A percentile compares a stretch with the other conserved stretches of the same genome.
Conservation (phyloP, 2,797 vertebrate genomes). For the Tamandua tetradactyla region DNA sequence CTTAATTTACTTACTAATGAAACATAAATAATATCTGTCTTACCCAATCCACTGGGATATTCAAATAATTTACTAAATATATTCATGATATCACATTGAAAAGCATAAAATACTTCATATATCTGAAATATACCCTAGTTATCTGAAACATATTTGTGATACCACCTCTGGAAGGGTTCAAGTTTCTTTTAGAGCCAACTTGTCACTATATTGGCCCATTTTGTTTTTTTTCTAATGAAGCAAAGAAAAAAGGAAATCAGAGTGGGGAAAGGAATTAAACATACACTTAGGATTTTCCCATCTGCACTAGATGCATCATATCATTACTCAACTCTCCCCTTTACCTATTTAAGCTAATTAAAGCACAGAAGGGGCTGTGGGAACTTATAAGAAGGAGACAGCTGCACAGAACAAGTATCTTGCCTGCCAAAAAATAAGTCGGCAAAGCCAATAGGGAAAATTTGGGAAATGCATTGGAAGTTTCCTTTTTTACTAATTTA, state of each 20-base stretch:
- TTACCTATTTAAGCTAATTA: not conserved
- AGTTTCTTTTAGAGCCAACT: not conserved
- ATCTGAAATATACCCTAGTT: not conserved
- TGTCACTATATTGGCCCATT: not conserved
- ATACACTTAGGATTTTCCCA: not conserved
- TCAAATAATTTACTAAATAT: not conserved
- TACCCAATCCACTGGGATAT: not conserved
- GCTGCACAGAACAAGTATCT: not conserved
- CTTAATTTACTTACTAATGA: constrained; percentile 27
- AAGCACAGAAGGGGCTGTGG: not conserved
- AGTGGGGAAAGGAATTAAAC: not conserved
- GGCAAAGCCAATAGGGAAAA: not conserved
- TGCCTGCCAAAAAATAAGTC: not conserved
- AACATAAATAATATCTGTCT: not conserved
- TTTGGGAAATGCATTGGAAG: not conserved
- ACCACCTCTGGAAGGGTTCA: not conserved
- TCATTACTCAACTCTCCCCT: not conserved
- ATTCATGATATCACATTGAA: constrained; percentile 1
- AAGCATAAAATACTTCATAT: not conserved
- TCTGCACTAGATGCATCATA: not conserved
- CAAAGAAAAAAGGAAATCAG: not conserved
- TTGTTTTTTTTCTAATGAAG: not conserved
- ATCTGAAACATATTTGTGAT: not conserved
- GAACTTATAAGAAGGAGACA: not conserved
- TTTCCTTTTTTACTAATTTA: not conserved